These are phyloP conservation scores for Xestia xanthographa DNA, from an alignment of 2,888 invertebrate genomes.

Conservation along the genomic window DNA sequence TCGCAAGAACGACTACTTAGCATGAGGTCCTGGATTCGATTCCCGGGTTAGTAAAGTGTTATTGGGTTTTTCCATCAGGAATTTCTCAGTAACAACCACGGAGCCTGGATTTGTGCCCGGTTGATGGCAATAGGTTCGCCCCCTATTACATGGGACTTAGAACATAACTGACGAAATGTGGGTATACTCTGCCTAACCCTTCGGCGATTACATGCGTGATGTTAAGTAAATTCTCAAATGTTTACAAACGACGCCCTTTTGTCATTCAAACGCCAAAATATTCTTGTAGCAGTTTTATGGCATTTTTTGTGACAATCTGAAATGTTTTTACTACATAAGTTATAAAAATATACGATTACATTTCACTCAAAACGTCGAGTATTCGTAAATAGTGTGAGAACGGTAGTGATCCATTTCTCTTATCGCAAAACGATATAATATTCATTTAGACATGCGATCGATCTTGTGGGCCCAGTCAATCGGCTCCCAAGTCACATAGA, in stretches of 20 bases:
- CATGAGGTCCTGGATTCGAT: no score
- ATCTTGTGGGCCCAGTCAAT: conserved; percentile 57
- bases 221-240: background rate
- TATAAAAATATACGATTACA: conserved; percentile 14
- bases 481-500: conserved; percentile 57
- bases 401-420: conserved; percentile 49
- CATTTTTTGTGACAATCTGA: background rate
- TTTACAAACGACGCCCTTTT: background rate
- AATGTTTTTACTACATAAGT: conserved; percentile 12
- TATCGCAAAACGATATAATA: conserved; percentile 56
- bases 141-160: no score
- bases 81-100: no score
- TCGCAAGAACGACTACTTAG: background rate
- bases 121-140: no score
- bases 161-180: no score
- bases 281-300: no score
- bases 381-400: conserved; percentile 31
- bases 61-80: no score
- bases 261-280: background rate
- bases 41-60: no score
- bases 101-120: no score
- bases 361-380: background rate
- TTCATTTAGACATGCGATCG: conserved; percentile 55
- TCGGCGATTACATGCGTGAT: background rate
- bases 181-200: background rate